Conservation (phyloP, 2,797 vertebrate genomes). For the Characodon lateralis region DNA sequence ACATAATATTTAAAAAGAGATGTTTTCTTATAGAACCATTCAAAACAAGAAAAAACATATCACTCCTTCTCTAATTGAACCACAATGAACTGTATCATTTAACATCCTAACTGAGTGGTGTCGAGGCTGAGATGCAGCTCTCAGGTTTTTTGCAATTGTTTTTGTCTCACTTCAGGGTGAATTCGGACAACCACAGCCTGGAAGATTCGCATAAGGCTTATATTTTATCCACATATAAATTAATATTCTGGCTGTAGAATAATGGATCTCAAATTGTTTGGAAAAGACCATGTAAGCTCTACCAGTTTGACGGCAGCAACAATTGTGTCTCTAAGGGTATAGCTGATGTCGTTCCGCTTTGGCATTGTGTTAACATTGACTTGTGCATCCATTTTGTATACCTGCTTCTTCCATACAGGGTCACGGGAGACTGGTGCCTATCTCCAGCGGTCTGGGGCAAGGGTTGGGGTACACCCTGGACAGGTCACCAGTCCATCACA, state of each 20-base stretch:
- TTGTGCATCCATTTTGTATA: no score
- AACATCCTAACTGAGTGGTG: background rate
- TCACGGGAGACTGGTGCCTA: no score
- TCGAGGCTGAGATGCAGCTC: background rate
- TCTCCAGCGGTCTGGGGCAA: no score
- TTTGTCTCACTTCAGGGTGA: background rate
- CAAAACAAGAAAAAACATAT: background rate
- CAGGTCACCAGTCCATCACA: no score
- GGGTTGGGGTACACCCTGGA: no score
- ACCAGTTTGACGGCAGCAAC: background rate
- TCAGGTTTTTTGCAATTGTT: background rate
- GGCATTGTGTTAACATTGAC: background rate
- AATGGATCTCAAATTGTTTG: background rate
- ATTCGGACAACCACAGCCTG: background rate
- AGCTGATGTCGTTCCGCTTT: background rate
- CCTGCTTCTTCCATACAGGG: no score
- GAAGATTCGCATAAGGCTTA: background rate
- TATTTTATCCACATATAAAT: background rate
- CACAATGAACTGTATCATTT: background rate
- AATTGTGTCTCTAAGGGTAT: background rate
- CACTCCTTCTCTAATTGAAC: background rate
- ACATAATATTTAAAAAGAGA: background rate
- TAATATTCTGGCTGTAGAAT: background rate
- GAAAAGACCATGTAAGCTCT: background rate
- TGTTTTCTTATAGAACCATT: background rate